Evolutionary conservation across 2,888 invertebrate species (phyloP), one percentile per base, ranked within the genome.

Genomic region (Scelioninae gen. 1): DNA sequence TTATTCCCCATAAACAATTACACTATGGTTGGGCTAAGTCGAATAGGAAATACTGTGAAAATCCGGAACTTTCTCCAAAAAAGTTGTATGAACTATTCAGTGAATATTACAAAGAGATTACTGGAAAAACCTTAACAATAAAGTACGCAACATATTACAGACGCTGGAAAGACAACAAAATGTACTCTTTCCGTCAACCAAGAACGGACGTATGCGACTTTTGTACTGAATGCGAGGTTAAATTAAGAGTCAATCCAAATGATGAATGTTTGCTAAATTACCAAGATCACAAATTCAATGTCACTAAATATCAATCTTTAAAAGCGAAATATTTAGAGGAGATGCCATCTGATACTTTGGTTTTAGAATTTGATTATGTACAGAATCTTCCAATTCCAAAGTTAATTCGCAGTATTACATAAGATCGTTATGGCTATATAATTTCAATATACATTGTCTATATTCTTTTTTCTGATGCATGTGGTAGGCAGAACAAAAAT

Each of bases 401-500:
- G 34, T 8, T 75, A 63, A 13, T 7, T 63, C 56, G 3, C 58
- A 81, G 23, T 75, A 38, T 45, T 81, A 69, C 15, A 74, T 68
- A 53, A 60, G 66, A 43, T 16, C n/a, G 13, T 74, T 79, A 5
- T 72, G 47, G 49, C 55, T 80, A 34, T 80, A 66, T 38, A 43
- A 40, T 51, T 66, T 66, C 11, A 66, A 76, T 32, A 16, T 60
- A 40, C 60, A 66, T 29, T 66, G 49, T 31, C 66, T 66, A 9
- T 68, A 79, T 80, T 11, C 53, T 84, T 15, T 68, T 77, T 38
- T 84, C 81, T 7, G 77, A 78, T 51, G 62, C 77, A 2, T 66
- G 56, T 29, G 74, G 81, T 11, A 74, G 81, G 0, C 79, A 77
- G 45, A 84, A 84, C 31, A 65, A 72, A 49, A 84, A 84, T 55